phyloP scores from a whole-genome alignment of 1,140 invertebrate species.

The Hypothenemus hampei region DNA sequence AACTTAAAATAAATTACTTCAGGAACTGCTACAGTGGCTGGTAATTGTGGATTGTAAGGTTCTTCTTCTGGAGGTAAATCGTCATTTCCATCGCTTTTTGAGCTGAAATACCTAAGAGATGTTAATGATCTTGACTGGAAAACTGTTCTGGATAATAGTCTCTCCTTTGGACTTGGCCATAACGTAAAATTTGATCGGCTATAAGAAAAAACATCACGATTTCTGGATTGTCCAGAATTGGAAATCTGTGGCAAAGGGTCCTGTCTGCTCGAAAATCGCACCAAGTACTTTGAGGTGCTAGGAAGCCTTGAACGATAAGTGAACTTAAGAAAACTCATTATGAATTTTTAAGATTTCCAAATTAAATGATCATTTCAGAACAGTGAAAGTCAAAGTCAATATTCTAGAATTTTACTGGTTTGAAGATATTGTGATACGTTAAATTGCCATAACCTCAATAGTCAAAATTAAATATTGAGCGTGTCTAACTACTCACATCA shows the following conservation, averaged over 20 bases:
- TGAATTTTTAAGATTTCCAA: conserved; percentile 3
- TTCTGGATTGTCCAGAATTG: not conserved
- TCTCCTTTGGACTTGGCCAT: not conserved
- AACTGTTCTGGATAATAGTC: too few relatives aligned
- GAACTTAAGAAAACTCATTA: conserved; percentile 20
- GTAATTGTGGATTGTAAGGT: conserved; percentile 53
- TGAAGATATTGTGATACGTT: not conserved
- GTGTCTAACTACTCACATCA: not conserved
- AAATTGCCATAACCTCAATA: conserved; percentile 2
- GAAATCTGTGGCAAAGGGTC: not conserved
- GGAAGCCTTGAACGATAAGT: not conserved
- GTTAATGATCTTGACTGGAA: conserved; percentile 8
- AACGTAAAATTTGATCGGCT: too few relatives aligned
- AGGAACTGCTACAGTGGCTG: conserved; percentile 89
- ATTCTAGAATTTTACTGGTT: not conserved
- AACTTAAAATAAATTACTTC: conserved; percentile 53
- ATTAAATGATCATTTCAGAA: conserved; percentile 1
- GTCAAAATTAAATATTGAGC: not conserved
- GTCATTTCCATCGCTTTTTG: conserved; percentile 38
- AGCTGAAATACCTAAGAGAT: conserved; percentile 25
- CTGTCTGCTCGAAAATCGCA: conserved; percentile 7
- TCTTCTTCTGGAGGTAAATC: conserved; percentile 32
- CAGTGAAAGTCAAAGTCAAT: not conserved
- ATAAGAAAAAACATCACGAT: not conserved
- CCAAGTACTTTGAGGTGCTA: not conserved